These are phyloP conservation scores for Drosophila atroscutellata DNA, from an alignment of 2,888 invertebrate species.

Conservation along the genomic window DNA sequence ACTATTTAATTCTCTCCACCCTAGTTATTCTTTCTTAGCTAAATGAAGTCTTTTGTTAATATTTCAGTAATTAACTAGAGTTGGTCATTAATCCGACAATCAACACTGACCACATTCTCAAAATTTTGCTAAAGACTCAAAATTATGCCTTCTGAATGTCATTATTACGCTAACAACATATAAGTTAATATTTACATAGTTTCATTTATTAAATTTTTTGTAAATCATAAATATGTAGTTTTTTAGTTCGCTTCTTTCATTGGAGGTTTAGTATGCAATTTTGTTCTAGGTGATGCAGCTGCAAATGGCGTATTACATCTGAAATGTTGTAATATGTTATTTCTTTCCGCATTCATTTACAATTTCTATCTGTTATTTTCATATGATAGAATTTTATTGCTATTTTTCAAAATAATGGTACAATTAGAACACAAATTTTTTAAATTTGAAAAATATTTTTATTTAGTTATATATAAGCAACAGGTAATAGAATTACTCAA, in stretches of 20 bases:
- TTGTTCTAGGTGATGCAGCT: not conserved
- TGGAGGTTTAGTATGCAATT: not conserved
- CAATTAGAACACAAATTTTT: not conserved
- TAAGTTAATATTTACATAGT: not conserved
- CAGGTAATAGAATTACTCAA: slow-evolving; percentile 60
- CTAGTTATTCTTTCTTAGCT: not conserved
- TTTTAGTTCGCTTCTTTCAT: not conserved
- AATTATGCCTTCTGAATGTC: not conserved
- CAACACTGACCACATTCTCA: not conserved
- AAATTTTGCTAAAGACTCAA: not conserved
- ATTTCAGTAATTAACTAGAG: not conserved
- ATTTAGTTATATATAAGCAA: slow-evolving; percentile 37
- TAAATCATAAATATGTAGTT: not conserved
- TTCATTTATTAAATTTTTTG: not conserved
- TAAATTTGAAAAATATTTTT: slow-evolving; percentile 34
- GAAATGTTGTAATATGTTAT: not conserved
- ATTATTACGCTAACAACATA: not conserved
- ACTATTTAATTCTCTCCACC: not conserved
- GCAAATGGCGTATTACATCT: not conserved
- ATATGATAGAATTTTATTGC: not conserved
- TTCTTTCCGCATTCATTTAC: not conserved
- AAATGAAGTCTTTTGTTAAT: not conserved
- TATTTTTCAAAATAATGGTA: not conserved
- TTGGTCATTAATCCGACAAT: not conserved
- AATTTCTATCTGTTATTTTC: not conserved